Conservation (phyloP, 2,888 invertebrate genomes). For the Drosophila prostipennis region DNA sequence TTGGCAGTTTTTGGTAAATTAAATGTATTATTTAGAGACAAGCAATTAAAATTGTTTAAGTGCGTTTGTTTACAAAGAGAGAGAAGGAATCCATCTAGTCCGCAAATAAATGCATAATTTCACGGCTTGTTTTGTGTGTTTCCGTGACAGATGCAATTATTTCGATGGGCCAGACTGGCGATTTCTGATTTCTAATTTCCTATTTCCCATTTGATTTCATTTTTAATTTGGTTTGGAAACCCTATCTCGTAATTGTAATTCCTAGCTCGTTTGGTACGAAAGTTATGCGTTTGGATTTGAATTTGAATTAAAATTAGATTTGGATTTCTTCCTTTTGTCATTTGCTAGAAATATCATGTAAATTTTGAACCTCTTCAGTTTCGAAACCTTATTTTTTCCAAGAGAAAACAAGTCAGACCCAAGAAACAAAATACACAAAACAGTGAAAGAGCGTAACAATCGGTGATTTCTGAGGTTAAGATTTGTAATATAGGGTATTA, state of each 20-base stretch:
- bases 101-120: conserved; percentile 68
- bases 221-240: conserved; percentile 15
- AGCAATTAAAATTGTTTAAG: conserved; percentile 40
- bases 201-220: conserved; percentile 9
- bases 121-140: conserved; percentile 16
- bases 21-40: conserved; percentile 59
- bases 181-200: conserved; percentile 16
- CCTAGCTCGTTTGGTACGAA: conserved; percentile 73
- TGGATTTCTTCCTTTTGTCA: conserved; percentile 49
- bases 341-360: conserved; percentile 36
- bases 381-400: conserved; percentile 23
- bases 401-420: conserved; percentile 21
- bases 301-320: conserved; percentile 37
- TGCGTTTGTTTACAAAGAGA: conserved; percentile 53
- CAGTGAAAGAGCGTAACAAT: conserved; percentile 24
- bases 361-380: conserved; percentile 25
- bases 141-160: conserved; percentile 40
- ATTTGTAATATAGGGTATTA: conserved; percentile 15
- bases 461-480: conserved; percentile 31
- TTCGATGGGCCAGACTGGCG: conserved; percentile 26
- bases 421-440: conserved; percentile 34
- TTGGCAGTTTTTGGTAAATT: conserved; percentile 62
- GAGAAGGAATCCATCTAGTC: conserved; percentile 30
- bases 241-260: conserved; percentile 57
- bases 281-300: conserved; percentile 46